phyloP scores from a whole-genome alignment of 2,888 invertebrate genomes.

The Drosophila suboccidentalis region DNA sequence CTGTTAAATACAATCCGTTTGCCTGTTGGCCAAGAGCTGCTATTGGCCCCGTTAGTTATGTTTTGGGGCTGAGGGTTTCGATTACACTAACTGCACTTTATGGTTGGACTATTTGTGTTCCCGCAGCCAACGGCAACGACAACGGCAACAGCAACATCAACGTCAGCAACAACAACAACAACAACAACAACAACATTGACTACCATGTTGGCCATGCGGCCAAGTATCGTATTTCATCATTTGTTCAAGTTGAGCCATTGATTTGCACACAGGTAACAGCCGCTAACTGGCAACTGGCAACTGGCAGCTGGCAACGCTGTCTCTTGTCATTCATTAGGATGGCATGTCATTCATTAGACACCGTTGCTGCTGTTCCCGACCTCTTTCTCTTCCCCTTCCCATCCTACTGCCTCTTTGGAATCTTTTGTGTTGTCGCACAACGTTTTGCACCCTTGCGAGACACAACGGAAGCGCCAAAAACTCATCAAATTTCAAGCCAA shows the following conservation, averaged over 20 bases:
- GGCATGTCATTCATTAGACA: slow-evolving; percentile 65
- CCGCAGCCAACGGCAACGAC: slow-evolving; percentile 12
- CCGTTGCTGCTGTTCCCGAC: not conserved
- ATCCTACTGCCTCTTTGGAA: not conserved
- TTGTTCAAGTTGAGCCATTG: slow-evolving; percentile 47
- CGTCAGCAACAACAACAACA: slow-evolving; percentile 4
- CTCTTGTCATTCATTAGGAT: slow-evolving; percentile 71
- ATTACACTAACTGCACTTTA: slow-evolving; percentile 60
- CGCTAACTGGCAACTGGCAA: slow-evolving; percentile 47
- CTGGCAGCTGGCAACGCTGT: slow-evolving; percentile 25
- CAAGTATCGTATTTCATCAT: slow-evolving; percentile 68
- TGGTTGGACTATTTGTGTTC: slow-evolving; percentile 38
- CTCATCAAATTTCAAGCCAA: slow-evolving; percentile 72
- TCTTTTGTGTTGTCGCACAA: slow-evolving; percentile 40
- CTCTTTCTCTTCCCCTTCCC: not conserved
- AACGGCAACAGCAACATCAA: slow-evolving; percentile 12
- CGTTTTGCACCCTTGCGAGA: slow-evolving; percentile 44
- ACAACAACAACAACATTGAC: slow-evolving; percentile 12
- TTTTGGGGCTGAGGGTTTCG: slow-evolving; percentile 36
- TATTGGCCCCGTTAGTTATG: slow-evolving; percentile 51
- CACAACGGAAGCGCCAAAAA: slow-evolving; percentile 51
- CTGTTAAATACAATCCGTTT: slow-evolving; percentile 1
- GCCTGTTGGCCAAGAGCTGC: slow-evolving; percentile 5
- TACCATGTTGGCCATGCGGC: slow-evolving; percentile 43
- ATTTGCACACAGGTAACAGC: slow-evolving; percentile 49